These are phyloP conservation scores for Apostichopus californicus DNA, from an alignment of 35 echinoderm and acorn worm species.

Conservation along the genomic window DNA sequence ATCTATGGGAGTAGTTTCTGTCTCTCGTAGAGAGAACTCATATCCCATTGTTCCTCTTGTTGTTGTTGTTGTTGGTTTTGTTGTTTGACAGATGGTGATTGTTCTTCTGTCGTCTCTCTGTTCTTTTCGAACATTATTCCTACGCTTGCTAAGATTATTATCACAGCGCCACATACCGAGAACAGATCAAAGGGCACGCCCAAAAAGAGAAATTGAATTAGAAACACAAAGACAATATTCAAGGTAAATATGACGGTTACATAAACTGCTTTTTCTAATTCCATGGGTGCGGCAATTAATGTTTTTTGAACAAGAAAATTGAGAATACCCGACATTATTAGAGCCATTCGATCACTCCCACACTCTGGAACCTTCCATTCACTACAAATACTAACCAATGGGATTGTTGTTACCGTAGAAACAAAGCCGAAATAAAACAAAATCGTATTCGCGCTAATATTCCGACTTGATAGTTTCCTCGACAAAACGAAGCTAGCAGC, in stretches of 20 bases:
- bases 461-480: neutral
- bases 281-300: constrained; percentile 5
- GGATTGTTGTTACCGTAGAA: neutral
- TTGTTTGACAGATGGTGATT: no score
- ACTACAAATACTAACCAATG: neutral
- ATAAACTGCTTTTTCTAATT: constrained; percentile 34
- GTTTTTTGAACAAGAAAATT: constrained; percentile 3
- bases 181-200: neutral
- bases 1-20: neutral
- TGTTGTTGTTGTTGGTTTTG: no score
- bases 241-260: constrained; percentile 10
- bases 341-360: neutral
- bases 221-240: neutral
- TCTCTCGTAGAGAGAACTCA: neutral
- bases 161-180: neutral
- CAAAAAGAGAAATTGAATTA: constrained; percentile 8
- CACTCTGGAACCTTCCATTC: constrained; percentile 24
- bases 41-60: neutral
- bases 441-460: neutral
- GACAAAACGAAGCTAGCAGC: constrained; percentile 18
- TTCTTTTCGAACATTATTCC: neutral
- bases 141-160: neutral
- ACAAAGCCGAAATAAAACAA: constrained; percentile 8
- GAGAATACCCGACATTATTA: neutral
- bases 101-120: neutral